These are phyloP conservation scores for Scaptomyza graminum DNA, from an alignment of 1,140 invertebrate genomes.

Conservation along the genomic window DNA sequence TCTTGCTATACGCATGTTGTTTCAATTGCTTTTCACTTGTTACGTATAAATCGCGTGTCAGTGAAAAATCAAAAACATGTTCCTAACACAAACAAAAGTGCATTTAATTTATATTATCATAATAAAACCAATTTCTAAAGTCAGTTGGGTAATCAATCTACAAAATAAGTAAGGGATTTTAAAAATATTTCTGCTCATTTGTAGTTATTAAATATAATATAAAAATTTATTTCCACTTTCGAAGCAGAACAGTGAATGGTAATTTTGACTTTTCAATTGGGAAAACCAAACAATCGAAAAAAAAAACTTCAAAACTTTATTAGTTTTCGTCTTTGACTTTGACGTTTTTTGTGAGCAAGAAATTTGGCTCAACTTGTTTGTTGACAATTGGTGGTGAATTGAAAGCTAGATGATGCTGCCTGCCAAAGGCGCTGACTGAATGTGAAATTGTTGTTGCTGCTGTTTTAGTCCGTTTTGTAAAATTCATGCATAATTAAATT, in stretches of 20 bases:
- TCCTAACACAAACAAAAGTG: no score
- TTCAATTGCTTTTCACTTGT: constrained; percentile 2
- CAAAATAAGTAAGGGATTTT: no score
- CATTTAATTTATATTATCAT: no score
- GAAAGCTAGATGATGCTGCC: constrained; percentile 11
- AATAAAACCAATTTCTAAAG: no score
- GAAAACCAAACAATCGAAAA: not conserved
- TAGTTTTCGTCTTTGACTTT: constrained; percentile 14
- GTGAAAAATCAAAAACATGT: not conserved
- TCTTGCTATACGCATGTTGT: not conserved
- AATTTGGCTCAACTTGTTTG: no score
- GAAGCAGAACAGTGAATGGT: no score
- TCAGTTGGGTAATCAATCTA: no score
- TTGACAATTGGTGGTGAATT: constrained; percentile 25
- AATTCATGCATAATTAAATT: constrained; percentile 69
- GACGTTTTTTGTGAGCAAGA: constrained; percentile 4
- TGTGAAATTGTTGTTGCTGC: not conserved
- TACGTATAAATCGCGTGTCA: not conserved
- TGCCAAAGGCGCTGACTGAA: not conserved
- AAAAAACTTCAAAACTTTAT: not conserved
- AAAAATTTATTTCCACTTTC: no score
- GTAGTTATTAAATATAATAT: no score
- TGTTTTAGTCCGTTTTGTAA: constrained; percentile 3
- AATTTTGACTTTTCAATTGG: not conserved
- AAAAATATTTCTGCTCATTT: no score